Conservation (phyloP, 1,140 invertebrate species). For the Pectinophora gossypiella region DNA sequence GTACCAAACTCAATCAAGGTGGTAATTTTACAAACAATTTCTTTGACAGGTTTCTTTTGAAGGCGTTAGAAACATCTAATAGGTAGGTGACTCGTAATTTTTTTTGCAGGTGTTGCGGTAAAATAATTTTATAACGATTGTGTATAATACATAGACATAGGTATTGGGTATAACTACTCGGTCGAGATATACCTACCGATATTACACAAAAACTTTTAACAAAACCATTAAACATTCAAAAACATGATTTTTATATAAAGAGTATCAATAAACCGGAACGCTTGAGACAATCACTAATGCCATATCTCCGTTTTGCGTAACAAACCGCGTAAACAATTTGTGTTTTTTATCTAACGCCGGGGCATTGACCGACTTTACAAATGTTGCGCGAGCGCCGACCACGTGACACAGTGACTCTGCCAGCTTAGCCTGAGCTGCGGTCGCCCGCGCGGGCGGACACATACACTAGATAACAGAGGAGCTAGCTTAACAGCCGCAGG, state of each 20-base stretch:
- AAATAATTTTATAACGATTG: no score
- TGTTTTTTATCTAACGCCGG: slow-evolving; percentile 68
- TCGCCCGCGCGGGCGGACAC: slow-evolving; percentile 3
- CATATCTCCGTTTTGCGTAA: slow-evolving; percentile 58
- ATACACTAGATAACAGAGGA: neutral
- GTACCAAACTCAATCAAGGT: no score
- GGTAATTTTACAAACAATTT: no score
- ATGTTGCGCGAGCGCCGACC: slow-evolving; percentile 64
- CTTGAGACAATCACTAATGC: slow-evolving; percentile 28
- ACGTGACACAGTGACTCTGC: slow-evolving; percentile 62
- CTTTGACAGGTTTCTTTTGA: no score
- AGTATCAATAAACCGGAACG: slow-evolving; percentile 33
- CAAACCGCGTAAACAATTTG: slow-evolving; percentile 61
- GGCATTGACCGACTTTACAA: slow-evolving; percentile 73
- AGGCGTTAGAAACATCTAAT: no score
- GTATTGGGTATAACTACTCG: no score
- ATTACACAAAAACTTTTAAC: no score
- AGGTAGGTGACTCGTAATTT: no score
- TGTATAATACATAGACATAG: no score
- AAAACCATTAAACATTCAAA: no score
- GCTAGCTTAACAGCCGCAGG: neutral
- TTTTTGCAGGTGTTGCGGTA: no score
- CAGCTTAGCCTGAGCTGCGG: slow-evolving; percentile 23
- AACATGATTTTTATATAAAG: slow-evolving; percentile 2
- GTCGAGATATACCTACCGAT: no score